Base-by-base conservation (phyloP, 2,888 invertebrate species). In the Rutpela maculata region DNA sequence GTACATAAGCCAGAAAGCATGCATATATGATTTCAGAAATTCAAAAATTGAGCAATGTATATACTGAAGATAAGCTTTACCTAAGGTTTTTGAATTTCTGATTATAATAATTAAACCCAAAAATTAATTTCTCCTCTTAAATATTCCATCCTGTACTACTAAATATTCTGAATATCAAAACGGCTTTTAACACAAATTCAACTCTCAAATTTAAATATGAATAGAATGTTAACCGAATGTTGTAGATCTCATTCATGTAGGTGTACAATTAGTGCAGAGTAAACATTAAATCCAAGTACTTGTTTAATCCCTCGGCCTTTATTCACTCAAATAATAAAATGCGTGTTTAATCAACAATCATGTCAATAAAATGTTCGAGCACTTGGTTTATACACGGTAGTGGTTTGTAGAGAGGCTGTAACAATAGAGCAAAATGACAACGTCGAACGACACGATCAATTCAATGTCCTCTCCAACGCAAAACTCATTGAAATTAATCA, bases 341-440 rank as follows among this genome's bases (percentile, higher is more conserved):
- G 59, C 57, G 35, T 70, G 70, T 70, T 70, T 59, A 70, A 70
- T 55, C 50, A 70, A 59, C 57, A 31, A 70, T 70, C 57, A 70
- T 35, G 57, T 70, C 70, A 70, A 59, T 70, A 70, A 57, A 59
- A 26, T 70, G 59, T 60, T 70, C 59, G 59, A 38, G 57, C 70
- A 59, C 59, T 60, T 43, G 43, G 22, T 68, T 68, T 68, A n/a
- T 57, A 68, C 15, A 18, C 31, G 59, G 59, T n/a, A 57, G 26
- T 68, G 56, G 68, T 38, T 68, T 22, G 68, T 68, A 17, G 68
- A 68, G 68, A 59, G 70, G 19, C 35, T 70, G 59, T 70, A 60
- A 70, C 70, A 70, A 70, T 70, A 31, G 59, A 70, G 43, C 35
- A 70, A 70, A 59, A 70, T 70, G 70, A 70, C 70, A 70, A 70